Conservation (phyloP, 2,113 vertebrate species). For the Chauna torquata region DNA sequence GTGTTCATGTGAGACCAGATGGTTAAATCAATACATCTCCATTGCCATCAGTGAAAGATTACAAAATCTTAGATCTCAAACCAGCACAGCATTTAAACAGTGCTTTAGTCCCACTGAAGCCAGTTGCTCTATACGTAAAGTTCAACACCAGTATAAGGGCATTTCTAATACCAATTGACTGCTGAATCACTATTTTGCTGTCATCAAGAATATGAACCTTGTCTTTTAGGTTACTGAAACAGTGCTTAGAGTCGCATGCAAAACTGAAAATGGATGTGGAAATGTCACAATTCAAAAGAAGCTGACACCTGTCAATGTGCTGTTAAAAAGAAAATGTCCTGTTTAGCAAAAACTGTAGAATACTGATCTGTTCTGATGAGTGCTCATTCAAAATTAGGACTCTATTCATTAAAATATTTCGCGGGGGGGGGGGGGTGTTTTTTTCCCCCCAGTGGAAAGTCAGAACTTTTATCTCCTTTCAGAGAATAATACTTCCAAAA, state of each 20-base stretch:
- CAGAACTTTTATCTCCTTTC: not conserved
- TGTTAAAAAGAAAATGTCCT: not conserved
- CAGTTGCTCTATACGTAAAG: not conserved
- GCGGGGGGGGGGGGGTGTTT: rapidly evolving
- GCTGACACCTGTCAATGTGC: not conserved
- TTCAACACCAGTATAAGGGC: not conserved
- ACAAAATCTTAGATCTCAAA: not conserved
- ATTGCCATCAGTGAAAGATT: not conserved
- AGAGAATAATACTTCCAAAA: not conserved
- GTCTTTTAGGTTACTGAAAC: not conserved
- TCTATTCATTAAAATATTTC: not conserved
- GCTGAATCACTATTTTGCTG: not conserved
- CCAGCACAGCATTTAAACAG: not conserved
- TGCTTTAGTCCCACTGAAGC: not conserved
- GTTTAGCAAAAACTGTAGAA: not conserved
- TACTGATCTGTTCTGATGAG: not conserved
- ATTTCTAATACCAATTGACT: not conserved
- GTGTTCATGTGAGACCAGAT: not conserved
- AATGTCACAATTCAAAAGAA: not conserved
- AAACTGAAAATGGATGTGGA: not conserved
- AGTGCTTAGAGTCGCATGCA: not conserved
- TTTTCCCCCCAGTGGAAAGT: not conserved
- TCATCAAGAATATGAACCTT: not conserved
- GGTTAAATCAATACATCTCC: not conserved
- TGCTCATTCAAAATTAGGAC: not conserved